Evolutionary conservation across 1,140 invertebrate species (phyloP), one percentile per base, ranked within the genome.

Genomic region (Aricia agestis): DNA sequence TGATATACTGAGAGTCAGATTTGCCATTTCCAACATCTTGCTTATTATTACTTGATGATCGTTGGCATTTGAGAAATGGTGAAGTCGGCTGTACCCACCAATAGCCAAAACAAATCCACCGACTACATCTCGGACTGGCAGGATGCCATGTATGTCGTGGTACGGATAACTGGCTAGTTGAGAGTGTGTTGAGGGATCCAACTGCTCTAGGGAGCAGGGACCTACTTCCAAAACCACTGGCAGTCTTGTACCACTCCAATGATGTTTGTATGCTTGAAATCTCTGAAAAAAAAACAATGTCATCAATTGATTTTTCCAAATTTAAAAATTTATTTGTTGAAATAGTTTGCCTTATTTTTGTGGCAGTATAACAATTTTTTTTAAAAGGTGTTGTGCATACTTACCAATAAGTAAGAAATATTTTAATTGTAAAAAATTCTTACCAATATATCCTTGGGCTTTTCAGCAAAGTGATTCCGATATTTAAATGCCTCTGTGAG

Each of bases 231-330:
- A 92, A 7, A 97, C 93, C 17, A 98, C 94, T 4, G 97, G 97
- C 42, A 98, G 92, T 75, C 95, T 94, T 66, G 95, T 96, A 66
- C 98, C 98, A 68, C 97, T 98, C 98, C 98, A 99, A 82, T 98
- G 98, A 82, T 97, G 95, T 92, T 99, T 99, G 84, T 96, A 97
- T 10, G 96, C 97, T 93, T 96, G 95, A 89, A 96, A 98, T 84
- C 95, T 95, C 97, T 98, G 91, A 69, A 93, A 85, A 68, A 80
- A 71, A 41, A 52, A 52, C 3, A 52, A 52, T 52, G 9, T 52
- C 11, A 52, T 13, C 13, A 52, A 52, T 1, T 15, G 11, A 52
- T 4, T 52, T 52, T 52, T 42, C 41, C 41, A 42, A 13, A 52
- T 52, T 52, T 13, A 13, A 36, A 36, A 25, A 25, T 25, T 25